phyloP scores from a whole-genome alignment of 2,888 invertebrate species.

The Glaucopsyche alexis region DNA sequence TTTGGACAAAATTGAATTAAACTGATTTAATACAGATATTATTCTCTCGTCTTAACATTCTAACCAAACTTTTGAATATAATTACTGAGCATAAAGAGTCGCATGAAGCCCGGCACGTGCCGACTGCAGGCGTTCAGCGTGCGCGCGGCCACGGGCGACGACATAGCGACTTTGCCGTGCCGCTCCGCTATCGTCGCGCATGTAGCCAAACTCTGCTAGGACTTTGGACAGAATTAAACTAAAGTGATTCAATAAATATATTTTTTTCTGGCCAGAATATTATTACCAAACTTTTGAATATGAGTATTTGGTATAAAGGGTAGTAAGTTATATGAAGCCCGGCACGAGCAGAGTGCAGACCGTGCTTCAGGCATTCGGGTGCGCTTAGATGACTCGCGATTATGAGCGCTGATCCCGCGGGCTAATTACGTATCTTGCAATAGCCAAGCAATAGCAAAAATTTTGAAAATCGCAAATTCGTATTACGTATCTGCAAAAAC shows the following conservation, averaged over 20 bases:
- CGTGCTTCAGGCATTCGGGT: slow-evolving; percentile 74
- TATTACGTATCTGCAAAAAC: no score
- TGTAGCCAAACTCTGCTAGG: slow-evolving; percentile 62
- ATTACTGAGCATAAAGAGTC: slow-evolving; percentile 72
- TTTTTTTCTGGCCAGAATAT: no score
- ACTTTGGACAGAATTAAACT: slow-evolving; percentile 45
- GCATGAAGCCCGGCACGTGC: slow-evolving; percentile 74
- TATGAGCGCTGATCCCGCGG: no score
- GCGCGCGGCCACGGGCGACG: slow-evolving; percentile 73
- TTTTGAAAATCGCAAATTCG: no score
- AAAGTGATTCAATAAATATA: background rate
- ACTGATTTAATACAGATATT: background rate
- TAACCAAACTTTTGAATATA: no score
- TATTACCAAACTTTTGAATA: no score
- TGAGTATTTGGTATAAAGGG: slow-evolving; percentile 55
- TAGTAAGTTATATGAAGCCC: slow-evolving; percentile 77
- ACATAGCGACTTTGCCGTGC: slow-evolving; percentile 72
- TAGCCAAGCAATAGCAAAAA: no score
- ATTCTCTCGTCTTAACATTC: no score
- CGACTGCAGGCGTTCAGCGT: slow-evolving; percentile 79
- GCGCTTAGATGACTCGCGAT: slow-evolving; percentile 43
- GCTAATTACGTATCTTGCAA: no score
- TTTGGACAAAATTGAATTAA: slow-evolving; percentile 41
- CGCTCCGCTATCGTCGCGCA: slow-evolving; percentile 77
- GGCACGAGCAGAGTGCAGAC: slow-evolving; percentile 74